Conservation (phyloP, 2,888 invertebrate genomes). For the Amitus sp. region DNA sequence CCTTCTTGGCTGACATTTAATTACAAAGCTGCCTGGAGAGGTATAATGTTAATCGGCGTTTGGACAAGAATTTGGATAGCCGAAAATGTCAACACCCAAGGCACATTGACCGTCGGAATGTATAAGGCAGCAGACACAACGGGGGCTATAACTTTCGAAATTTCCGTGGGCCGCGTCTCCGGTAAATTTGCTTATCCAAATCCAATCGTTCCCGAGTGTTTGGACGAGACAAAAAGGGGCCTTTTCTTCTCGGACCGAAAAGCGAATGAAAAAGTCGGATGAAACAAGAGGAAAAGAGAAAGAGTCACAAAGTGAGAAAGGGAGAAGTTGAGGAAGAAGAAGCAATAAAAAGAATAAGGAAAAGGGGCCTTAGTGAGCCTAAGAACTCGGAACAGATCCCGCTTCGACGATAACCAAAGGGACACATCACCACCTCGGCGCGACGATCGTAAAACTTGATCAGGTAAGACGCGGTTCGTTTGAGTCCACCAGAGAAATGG, state of each 20-base stretch:
- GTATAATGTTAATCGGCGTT: background rate
- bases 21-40: background rate
- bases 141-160: background rate
- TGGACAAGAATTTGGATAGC: background rate
- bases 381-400: slow-evolving; percentile 58
- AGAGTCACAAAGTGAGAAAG: slow-evolving; percentile 19
- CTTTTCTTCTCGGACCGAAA: slow-evolving; percentile 14
- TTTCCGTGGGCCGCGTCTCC: background rate
- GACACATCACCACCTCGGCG: slow-evolving; percentile 65
- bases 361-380: slow-evolving; percentile 43
- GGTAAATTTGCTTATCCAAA: slow-evolving; percentile 40
- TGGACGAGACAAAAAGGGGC: slow-evolving; percentile 2
- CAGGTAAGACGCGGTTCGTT: slow-evolving; percentile 63
- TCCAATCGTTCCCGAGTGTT: slow-evolving; percentile 26
- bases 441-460: slow-evolving; percentile 65
- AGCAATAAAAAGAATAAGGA: slow-evolving; percentile 43
- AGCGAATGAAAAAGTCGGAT: background rate
- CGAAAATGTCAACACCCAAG: background rate
- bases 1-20: background rate
- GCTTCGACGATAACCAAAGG: slow-evolving; percentile 59
- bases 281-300: slow-evolving; percentile 1
- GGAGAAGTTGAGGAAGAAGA: slow-evolving; percentile 33
- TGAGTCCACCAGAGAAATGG: slow-evolving; percentile 49
- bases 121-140: background rate
- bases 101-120: background rate